A percentile compares a stretch with the other conserved stretches of the same genome.
Evolutionary conservation across 2,888 invertebrate genomes (phyloP).

Genomic region (Ormia ochracea): DNA sequence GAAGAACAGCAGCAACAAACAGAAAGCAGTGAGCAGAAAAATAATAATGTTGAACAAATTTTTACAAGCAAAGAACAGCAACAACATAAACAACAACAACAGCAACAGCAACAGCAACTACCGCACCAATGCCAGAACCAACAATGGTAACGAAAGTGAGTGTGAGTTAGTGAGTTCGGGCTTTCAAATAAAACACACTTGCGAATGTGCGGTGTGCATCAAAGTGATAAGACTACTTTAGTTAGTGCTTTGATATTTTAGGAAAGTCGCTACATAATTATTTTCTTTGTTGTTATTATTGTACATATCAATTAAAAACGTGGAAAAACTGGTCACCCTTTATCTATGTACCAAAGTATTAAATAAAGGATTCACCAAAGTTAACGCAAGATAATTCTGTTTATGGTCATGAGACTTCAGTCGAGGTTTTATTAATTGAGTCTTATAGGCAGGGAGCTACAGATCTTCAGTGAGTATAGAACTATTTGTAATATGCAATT

Average conservation of each 20-base stretch:
- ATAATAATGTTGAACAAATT: conserved; percentile 60
- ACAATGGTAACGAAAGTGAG: neutral
- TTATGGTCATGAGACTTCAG: no score
- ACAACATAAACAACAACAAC: conserved; percentile 9
- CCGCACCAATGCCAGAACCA: conserved; percentile 9
- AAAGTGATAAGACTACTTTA: neutral
- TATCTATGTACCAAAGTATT: no score
- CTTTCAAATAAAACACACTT: conserved; percentile 43
- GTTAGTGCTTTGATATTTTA: neutral
- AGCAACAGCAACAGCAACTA: conserved; percentile 27
- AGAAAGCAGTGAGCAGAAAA: conserved; percentile 3
- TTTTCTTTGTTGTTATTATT: no score
- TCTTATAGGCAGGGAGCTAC: no score
- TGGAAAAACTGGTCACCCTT: no score
- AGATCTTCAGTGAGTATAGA: no score
- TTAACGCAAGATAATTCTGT: no score
- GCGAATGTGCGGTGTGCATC: neutral
- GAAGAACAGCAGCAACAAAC: neutral
- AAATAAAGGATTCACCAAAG: no score
- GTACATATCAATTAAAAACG: no score
- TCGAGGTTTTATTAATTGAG: no score
- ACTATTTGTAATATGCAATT: no score
- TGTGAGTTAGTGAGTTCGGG: conserved; percentile 9
- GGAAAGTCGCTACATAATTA: no score
- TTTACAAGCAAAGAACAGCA: conserved; percentile 55